phyloP scores from a whole-genome alignment of 2,113 vertebrate species.

The Actenoides lindsayi region DNA sequence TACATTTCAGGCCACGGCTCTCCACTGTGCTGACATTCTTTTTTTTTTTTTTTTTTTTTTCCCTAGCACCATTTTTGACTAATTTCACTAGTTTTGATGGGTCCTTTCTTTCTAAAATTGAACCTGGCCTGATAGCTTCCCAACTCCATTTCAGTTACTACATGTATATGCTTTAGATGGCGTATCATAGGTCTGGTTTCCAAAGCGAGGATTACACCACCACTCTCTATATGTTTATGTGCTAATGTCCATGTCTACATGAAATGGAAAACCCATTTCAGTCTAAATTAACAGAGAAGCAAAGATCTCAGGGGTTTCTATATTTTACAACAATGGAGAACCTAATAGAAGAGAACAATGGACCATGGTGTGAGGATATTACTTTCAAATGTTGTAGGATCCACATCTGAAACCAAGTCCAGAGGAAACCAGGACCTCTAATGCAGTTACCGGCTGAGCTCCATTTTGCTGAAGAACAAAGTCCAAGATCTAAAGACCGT shows the following conservation, averaged over 20 bases:
- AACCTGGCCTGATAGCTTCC: not conserved
- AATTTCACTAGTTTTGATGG: not conserved
- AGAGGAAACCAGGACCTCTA: not conserved
- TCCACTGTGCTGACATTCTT: not conserved
- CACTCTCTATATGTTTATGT: rapidly evolving
- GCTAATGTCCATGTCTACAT: not conserved
- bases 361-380: not conserved
- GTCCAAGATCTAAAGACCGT: not conserved
- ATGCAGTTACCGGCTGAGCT: not conserved
- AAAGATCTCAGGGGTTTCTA: not conserved
- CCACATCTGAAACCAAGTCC: not conserved
- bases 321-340: not conserved
- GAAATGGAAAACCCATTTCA: not conserved
- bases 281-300: not conserved
- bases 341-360: not conserved
- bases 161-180: not conserved
- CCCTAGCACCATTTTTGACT: not conserved
- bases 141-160: not conserved
- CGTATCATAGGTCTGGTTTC: not conserved
- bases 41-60: not conserved
- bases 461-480: not conserved
- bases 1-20: not conserved
- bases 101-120: not conserved
- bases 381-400: not conserved
- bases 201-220: not conserved